These are phyloP conservation scores for Bostrychus sinensis DNA, from an alignment of 2,113 vertebrate species.

Conservation along the genomic window DNA sequence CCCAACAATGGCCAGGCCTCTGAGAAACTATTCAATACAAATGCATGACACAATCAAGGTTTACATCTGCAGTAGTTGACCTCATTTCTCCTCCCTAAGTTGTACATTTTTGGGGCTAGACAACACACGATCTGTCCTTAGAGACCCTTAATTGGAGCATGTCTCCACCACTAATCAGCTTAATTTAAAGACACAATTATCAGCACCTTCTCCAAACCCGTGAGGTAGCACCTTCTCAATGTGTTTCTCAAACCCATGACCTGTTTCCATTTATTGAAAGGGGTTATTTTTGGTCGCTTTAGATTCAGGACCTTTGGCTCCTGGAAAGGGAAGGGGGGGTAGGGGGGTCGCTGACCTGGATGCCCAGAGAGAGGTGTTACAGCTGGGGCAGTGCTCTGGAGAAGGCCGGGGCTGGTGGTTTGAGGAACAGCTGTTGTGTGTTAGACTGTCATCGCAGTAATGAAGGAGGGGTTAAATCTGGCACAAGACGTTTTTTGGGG, in stretches of 20 bases:
- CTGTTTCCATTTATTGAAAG: constrained; percentile 80
- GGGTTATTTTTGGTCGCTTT: constrained; percentile 79
- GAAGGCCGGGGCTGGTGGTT: constrained; percentile 49
- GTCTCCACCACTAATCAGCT: neutral
- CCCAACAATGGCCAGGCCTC: neutral
- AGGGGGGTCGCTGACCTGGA: constrained; percentile 85
- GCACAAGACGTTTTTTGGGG: constrained; percentile 25
- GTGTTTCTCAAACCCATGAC: constrained; percentile 27
- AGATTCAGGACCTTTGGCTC: constrained; percentile 79
- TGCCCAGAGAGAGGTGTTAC: constrained; percentile 87
- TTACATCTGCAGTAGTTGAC: neutral
- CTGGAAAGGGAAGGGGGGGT: constrained; percentile 72
- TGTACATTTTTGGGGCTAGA: neutral
- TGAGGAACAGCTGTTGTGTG: constrained; percentile 80
- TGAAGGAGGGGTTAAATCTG: constrained; percentile 51
- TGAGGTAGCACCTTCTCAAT: neutral
- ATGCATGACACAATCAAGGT: neutral
- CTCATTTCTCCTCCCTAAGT: neutral
- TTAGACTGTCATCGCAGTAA: constrained; percentile 76
- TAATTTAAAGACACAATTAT: neutral
- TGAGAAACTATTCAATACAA: neutral
- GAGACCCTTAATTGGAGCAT: neutral
- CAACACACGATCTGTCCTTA: neutral
- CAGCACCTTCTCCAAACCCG: neutral
- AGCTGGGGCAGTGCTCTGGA: constrained; percentile 77